These are phyloP conservation scores for Cuculus canorus DNA, from an alignment of 2,797 vertebrate genomes.

Conservation along the genomic window DNA sequence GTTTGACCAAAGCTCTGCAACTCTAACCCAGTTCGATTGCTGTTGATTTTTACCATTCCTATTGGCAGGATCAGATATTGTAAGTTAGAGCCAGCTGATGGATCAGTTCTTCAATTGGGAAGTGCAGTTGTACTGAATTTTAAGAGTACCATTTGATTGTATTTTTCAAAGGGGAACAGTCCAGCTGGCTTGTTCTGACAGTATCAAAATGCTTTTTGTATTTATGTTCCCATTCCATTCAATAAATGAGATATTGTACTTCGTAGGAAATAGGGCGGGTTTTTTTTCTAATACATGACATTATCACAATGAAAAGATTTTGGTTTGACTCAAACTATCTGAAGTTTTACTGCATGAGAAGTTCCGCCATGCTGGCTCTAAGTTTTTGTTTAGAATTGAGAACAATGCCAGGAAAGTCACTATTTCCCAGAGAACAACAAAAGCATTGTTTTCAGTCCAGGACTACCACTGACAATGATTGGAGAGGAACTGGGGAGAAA, in stretches of 20 bases:
- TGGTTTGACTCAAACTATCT: not conserved
- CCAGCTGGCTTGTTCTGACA: constrained; percentile 4
- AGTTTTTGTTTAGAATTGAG: not conserved
- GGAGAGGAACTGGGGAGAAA: not conserved
- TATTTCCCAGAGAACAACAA: not conserved
- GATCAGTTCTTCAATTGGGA: constrained; percentile 9
- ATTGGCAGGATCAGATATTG: not conserved
- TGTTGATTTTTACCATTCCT: not conserved
- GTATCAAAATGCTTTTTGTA: not conserved
- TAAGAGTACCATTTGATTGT: not conserved
- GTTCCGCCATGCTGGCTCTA: not conserved
- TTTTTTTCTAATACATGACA: not conserved
- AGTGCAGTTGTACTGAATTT: constrained; percentile 10
- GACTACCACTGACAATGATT: not conserved
- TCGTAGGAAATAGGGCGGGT: not conserved
- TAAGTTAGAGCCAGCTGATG: not conserved
- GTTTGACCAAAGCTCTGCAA: not conserved
- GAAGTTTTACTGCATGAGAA: not conserved
- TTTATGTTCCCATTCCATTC: not conserved
- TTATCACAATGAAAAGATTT: not conserved
- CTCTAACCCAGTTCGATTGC: not conserved
- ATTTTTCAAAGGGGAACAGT: constrained; percentile 4
- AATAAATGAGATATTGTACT: not conserved
- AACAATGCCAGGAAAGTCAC: not conserved
- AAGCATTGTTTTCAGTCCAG: not conserved